Conservation (phyloP, 2,888 invertebrate genomes). For the Nipponacmea schrenckii region DNA sequence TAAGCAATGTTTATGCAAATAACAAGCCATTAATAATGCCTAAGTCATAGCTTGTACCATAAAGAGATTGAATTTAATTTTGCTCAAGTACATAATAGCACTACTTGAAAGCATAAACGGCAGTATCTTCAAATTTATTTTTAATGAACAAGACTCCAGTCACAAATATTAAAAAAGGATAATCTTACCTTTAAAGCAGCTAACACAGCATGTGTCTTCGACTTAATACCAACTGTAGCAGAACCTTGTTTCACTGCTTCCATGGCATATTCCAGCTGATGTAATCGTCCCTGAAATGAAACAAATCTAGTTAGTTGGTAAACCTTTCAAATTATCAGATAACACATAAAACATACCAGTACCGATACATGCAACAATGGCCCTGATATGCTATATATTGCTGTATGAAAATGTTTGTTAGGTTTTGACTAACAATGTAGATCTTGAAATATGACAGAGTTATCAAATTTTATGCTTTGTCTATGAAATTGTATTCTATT, state of each 20-base stretch:
- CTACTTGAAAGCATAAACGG: too few relatives aligned
- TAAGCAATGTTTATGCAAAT: neutral
- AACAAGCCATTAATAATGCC: too few relatives aligned
- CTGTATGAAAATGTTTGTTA: neutral
- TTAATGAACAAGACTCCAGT: too few relatives aligned
- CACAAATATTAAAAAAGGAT: neutral
- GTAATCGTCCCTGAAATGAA: constrained; percentile 69
- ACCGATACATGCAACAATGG: neutral
- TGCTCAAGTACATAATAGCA: too few relatives aligned
- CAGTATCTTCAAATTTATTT: too few relatives aligned
- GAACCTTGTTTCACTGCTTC: constrained; percentile 99
- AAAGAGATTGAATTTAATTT: too few relatives aligned
- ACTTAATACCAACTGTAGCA: constrained; percentile 95
- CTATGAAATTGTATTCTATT: too few relatives aligned
- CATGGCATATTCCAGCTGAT: constrained; percentile 97
- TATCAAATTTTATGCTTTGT: neutral
- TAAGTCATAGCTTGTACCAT: too few relatives aligned
- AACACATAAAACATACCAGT: neutral
- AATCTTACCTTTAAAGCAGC: constrained; percentile 84
- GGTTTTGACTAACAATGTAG: neutral
- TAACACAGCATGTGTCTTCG: constrained; percentile 89
- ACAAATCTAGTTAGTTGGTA: neutral
- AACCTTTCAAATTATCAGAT: neutral
- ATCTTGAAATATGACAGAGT: neutral
- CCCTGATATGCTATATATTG: neutral